Conservation (phyloP, 2,113 vertebrate species). For the Nyctibius bracteatus region DNA sequence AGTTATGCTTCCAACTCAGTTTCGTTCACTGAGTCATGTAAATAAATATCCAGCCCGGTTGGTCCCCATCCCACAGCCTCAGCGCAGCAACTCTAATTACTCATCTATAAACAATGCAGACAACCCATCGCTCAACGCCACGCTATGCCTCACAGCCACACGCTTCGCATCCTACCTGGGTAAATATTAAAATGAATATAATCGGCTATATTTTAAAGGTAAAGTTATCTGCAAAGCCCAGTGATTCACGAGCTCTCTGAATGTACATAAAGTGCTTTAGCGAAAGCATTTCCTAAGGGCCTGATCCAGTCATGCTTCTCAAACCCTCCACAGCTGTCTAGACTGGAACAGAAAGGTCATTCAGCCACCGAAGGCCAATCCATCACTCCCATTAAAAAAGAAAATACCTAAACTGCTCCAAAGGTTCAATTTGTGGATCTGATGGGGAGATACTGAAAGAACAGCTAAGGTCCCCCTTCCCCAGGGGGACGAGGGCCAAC, state of each 20-base stretch:
- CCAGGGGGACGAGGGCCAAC: not conserved
- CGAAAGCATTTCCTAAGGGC: conserved; percentile 57
- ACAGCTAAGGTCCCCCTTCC: not conserved
- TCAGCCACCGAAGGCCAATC: conserved; percentile 61
- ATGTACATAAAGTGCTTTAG: conserved; percentile 42
- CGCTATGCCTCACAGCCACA: not conserved
- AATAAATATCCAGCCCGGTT: conserved; percentile 66
- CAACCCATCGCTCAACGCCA: conserved; percentile 38
- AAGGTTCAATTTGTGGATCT: conserved; percentile 18
- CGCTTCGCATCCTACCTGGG: conserved; percentile 42
- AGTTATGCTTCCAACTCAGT: conserved; percentile 59
- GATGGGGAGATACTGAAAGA: not conserved
- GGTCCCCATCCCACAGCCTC: conserved; percentile 35
- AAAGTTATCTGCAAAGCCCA: conserved; percentile 24
- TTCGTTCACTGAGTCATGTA: conserved; percentile 53
- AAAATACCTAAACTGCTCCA: conserved; percentile 47
- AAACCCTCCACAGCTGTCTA: conserved; percentile 27
- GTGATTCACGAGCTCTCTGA: conserved; percentile 7
- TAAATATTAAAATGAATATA: conserved; percentile 50
- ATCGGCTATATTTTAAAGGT: conserved; percentile 14
- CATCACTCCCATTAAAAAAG: conserved; percentile 57
- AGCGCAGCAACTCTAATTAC: conserved; percentile 24
- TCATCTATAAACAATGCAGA: conserved; percentile 60
- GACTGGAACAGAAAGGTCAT: conserved; percentile 65
- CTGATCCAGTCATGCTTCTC: conserved; percentile 53